Conservation (phyloP, 2,888 invertebrate genomes). For the Drosophila nr. perissopoda region DNA sequence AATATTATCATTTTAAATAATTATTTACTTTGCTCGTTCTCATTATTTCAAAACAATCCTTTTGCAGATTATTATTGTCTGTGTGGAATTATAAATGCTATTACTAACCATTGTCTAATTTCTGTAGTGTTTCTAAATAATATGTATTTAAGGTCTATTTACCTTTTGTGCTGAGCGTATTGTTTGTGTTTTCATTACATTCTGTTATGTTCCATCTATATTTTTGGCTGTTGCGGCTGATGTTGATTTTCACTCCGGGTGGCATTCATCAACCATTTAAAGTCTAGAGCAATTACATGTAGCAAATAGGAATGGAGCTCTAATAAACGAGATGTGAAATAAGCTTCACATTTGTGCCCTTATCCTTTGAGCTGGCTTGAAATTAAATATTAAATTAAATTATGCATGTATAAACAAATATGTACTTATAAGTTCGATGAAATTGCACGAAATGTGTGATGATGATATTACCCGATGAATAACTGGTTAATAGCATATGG, state of each 20-base stretch:
- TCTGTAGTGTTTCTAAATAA: background rate
- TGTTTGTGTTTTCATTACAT: background rate
- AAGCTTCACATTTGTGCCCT: slow-evolving; percentile 44
- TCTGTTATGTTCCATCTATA: background rate
- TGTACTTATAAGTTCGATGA: background rate
- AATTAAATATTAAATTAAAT: background rate
- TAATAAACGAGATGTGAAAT: slow-evolving; percentile 48
- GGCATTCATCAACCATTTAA: slow-evolving; percentile 54
- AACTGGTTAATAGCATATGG: slow-evolving; percentile 11
- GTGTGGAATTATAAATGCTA: background rate
- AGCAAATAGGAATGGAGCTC: slow-evolving; percentile 49
- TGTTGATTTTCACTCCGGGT: slow-evolving; percentile 32
- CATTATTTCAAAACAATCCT: background rate
- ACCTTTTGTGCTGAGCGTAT: slow-evolving; percentile 8
- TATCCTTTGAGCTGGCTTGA: slow-evolving; percentile 41
- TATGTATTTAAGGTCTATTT: background rate
- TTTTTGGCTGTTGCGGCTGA: slow-evolving; percentile 1
- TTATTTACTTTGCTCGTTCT: background rate
- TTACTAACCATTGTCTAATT: background rate
- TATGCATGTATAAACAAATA: background rate
- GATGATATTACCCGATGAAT: slow-evolving; percentile 19
- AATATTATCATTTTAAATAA: background rate
- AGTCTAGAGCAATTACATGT: slow-evolving; percentile 48
- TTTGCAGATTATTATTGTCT: background rate
- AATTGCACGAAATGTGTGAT: slow-evolving; percentile 12